Conservation (phyloP, 2,888 invertebrate genomes). For the Slavum lentiscoides region DNA sequence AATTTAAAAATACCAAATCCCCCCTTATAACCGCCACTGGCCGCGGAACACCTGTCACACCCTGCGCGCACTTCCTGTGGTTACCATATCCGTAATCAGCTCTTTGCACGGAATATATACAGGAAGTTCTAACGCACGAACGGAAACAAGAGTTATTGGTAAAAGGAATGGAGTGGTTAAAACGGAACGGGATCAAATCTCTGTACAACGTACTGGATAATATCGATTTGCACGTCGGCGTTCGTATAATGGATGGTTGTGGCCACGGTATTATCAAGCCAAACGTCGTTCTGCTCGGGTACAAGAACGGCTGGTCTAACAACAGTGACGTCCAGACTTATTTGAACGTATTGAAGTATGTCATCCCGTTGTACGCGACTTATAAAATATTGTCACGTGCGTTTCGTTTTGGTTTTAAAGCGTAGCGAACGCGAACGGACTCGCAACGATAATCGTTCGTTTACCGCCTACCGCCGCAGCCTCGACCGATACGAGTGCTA, state of each 20-base stretch:
- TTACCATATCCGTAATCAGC: too few species aligned
- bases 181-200: conserved; percentile 76
- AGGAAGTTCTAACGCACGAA: neutral
- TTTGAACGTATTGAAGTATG: conserved; percentile 86
- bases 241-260: conserved; percentile 80
- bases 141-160: conserved; percentile 7
- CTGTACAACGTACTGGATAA: conserved; percentile 88
- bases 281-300: conserved; percentile 92
- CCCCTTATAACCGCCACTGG: too few species aligned
- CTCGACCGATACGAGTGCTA: neutral
- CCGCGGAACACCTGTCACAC: too few species aligned
- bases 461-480: neutral
- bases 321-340: conserved; percentile 81
- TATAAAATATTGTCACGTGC: too few species aligned
- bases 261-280: conserved; percentile 94
- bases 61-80: too few species aligned
- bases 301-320: conserved; percentile 88
- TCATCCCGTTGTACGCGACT: too few species aligned
- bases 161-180: conserved; percentile 29
- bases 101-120: neutral
- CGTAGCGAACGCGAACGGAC: conserved; percentile 6
- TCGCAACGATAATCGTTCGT: conserved; percentile 20
- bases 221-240: conserved; percentile 75
- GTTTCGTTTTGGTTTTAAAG: conserved; percentile 5
- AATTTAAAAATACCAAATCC: too few species aligned